phyloP scores from a whole-genome alignment of 2,888 invertebrate species.

The Melipona bicolor region DNA sequence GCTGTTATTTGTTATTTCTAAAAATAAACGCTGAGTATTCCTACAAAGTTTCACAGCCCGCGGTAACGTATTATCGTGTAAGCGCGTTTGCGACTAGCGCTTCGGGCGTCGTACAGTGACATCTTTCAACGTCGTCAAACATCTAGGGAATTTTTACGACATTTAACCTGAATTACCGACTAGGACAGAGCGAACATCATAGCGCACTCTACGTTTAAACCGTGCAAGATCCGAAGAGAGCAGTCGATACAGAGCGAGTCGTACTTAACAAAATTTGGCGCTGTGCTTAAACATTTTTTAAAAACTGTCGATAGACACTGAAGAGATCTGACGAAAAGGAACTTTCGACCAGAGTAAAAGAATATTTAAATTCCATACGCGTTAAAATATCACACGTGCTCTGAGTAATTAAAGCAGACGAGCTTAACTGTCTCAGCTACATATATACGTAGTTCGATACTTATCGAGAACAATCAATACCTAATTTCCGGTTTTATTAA shows the following conservation, averaged over 20 bases:
- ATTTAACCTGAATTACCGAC: slow-evolving; percentile 57
- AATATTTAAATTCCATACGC: no score
- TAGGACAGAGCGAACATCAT: slow-evolving; percentile 12
- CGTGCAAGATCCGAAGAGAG: background rate
- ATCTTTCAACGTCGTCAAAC: slow-evolving; percentile 4
- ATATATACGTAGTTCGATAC: no score
- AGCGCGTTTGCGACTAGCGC: background rate
- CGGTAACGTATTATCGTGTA: background rate
- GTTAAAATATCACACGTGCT: no score
- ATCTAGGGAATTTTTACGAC: slow-evolving; percentile 36
- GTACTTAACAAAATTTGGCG: background rate
- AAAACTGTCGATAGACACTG: no score
- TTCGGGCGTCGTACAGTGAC: background rate
- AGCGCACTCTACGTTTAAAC: slow-evolving; percentile 44
- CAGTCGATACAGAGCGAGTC: slow-evolving; percentile 31
- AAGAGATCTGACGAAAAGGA: background rate
- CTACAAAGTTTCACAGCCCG: slow-evolving; percentile 32
- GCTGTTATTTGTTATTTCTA: slow-evolving; percentile 15
- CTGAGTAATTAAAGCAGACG: background rate
- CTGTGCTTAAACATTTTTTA: background rate
- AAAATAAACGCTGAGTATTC: slow-evolving; percentile 26
- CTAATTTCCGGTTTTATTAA: no score
- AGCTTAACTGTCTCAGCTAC: background rate
- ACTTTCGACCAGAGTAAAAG: background rate
- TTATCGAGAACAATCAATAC: no score